A percentile compares a stretch with the other conserved stretches of the same genome.
These are phyloP conservation scores for Anarhynchus alexandrinus DNA, from an alignment of 2,113 vertebrate species.

Conservation along the genomic window DNA sequence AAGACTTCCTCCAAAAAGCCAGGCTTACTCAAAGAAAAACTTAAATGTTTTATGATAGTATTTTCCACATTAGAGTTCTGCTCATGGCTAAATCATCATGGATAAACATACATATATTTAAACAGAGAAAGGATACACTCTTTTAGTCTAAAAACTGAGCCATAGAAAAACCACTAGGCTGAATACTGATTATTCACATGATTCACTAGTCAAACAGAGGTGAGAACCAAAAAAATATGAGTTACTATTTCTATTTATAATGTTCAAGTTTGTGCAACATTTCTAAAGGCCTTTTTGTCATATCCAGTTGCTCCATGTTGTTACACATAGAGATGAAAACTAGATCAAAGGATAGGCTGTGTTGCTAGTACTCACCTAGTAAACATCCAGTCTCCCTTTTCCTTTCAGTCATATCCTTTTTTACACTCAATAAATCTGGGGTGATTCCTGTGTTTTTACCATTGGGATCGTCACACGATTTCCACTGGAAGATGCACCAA, in stretches of 20 bases:
- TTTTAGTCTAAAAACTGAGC: slow-evolving; percentile 49
- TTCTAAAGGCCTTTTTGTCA: slow-evolving; percentile 45
- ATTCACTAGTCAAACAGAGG: slow-evolving; percentile 59
- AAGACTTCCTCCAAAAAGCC: slow-evolving; percentile 13
- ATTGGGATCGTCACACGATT: background rate
- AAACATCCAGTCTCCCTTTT: background rate
- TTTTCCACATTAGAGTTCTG: slow-evolving; percentile 43
- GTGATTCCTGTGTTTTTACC: slow-evolving; percentile 3
- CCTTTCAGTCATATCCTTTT: slow-evolving; percentile 25
- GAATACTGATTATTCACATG: slow-evolving; percentile 38
- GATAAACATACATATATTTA: slow-evolving; percentile 35
- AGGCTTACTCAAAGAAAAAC: slow-evolving; percentile 26
- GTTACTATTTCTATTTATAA: slow-evolving; percentile 64
- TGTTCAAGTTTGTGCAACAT: background rate
- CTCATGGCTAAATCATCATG: background rate
- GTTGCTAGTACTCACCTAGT: background rate
- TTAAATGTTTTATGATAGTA: slow-evolving; percentile 19
- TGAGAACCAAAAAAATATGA: slow-evolving; percentile 37
- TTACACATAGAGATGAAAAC: background rate
- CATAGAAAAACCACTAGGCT: slow-evolving; percentile 31
- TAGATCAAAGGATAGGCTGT: slow-evolving; percentile 25
- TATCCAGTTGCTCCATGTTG: background rate
- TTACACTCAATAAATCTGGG: background rate
- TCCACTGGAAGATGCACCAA: background rate
- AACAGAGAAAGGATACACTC: slow-evolving; percentile 35